These are phyloP conservation scores for Periophthalmus magnuspinnatus DNA, from an alignment of 2,797 vertebrate species.

Conservation along the genomic window DNA sequence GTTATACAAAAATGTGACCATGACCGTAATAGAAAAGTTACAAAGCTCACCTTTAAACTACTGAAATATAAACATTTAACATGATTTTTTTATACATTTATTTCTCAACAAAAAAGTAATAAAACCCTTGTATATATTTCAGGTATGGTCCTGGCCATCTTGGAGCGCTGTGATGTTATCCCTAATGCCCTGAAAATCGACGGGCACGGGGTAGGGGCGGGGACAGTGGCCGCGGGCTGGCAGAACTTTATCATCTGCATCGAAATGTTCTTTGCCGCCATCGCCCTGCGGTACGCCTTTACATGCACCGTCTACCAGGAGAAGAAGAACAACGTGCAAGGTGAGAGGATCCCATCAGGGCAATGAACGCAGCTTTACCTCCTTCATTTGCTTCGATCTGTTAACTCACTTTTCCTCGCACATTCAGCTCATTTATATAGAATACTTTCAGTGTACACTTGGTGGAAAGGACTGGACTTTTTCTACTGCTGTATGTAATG, in stretches of 20 bases:
- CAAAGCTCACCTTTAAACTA: no score
- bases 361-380: conserved; percentile 13
- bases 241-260: conserved; percentile 97
- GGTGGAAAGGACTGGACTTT: not conserved
- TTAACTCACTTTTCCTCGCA: conserved; percentile 20
- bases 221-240: conserved; percentile 92
- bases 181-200: conserved; percentile 86
- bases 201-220: conserved; percentile 85
- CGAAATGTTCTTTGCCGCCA: conserved; percentile 93
- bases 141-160: conserved; percentile 91
- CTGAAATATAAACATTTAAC: no score
- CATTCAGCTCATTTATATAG: conserved; percentile 22
- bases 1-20: no score
- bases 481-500: not conserved
- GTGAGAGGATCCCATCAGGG: conserved; percentile 61
- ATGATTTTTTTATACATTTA: no score
- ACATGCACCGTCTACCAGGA: conserved; percentile 88
- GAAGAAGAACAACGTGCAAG: conserved; percentile 85
- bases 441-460: not conserved
- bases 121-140: not conserved
- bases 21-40: no score
- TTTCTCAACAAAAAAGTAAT: no score
- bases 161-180: conserved; percentile 89
- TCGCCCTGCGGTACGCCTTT: conserved; percentile 91
- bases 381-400: not conserved